Evolutionary conservation across 2,888 invertebrate genomes (phyloP).

Genomic region (Bombylius discolor): DNA sequence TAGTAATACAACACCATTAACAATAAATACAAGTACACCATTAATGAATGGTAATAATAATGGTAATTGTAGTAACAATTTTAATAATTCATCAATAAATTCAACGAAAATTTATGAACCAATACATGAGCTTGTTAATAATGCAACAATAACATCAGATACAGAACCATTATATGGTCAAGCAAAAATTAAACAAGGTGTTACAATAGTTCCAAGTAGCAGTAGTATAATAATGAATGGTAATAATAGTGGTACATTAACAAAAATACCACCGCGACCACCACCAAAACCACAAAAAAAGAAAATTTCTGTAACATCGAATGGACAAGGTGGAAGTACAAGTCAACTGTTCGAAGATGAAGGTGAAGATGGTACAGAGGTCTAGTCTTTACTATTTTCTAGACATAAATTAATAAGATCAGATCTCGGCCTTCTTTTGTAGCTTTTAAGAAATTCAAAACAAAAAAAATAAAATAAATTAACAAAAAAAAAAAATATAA

Average conservation of each 20-base stretch:
- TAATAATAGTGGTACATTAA: conserved; percentile 29
- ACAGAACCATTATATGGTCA: conserved; percentile 32
- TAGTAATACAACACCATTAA: conserved; percentile 13
- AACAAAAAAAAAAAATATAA: neutral
- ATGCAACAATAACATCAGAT: conserved; percentile 24
- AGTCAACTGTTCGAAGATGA: conserved; percentile 77
- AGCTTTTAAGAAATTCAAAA: neutral
- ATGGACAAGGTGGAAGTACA: conserved; percentile 37
- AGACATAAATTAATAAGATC: neutral
- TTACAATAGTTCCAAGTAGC: conserved; percentile 27
- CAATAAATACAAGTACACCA: conserved; percentile 21
- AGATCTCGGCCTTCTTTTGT: conserved; percentile 2
- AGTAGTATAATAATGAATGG: conserved; percentile 36
- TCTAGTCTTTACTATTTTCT: conserved; percentile 35
- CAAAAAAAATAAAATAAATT: neutral
- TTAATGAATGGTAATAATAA: conserved; percentile 18
- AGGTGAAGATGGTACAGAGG: conserved; percentile 80
- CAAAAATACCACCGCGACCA: conserved; percentile 69
- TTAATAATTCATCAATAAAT: conserved; percentile 24
- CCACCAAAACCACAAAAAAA: conserved; percentile 69
- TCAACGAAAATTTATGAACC: conserved; percentile 32
- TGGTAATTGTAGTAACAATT: conserved; percentile 34
- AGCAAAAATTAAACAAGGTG: conserved; percentile 23
- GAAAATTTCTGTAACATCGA: conserved; percentile 45
- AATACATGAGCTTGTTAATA: conserved; percentile 30